Evolutionary conservation across 2,888 invertebrate species (phyloP), one percentile per base, ranked within the genome.

Genomic region (Metellina segmentata): DNA sequence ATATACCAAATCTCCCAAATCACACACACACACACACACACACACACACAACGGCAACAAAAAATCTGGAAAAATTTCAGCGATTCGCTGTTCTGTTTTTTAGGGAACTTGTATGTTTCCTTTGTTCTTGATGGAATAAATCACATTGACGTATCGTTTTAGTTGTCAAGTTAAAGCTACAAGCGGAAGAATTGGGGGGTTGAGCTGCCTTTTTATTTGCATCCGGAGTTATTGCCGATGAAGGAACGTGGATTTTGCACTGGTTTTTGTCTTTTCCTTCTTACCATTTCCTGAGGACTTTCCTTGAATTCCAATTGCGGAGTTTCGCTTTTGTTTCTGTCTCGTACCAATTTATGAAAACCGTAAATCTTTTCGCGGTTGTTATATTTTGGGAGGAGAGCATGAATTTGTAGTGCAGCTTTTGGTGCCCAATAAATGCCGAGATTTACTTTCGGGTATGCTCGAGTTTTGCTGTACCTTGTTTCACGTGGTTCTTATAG

Each of bases 61-160:
- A 19, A 74, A 74, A 34, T 74, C 16, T 69, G 13, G 69, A 69
- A 69, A 74, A 74, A 74, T 74, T 74, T 74, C 20, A 9, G 20
- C n/a, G 7, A 74, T 74, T 74, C 74, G 11, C 0, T 20, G 34
- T 34, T 74, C 19, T 74, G n/a, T 74, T 74, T 6, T 61, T 16
- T 9, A 7, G 8, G 61, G 61, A 69, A 69, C 34, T 81, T 69
- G 48, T 34, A 81, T 81, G 81, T 81, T 81, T 8, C 48, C 79
- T 69, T 81, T 81, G 81, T 81, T 81, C n/a, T 34, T 69, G 61
- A n/a, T 16, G 48, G 61, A 81, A 81, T 81, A 81, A 81, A 81
- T 81, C 81, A 81, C 61, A 13, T 34, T 69, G 81, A 81, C 48
- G 81, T 81, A 81, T 81, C 69, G 48, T 19, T 9, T 81, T 49